phyloP scores from a whole-genome alignment of 2,113 vertebrate genomes.

The Canis aureus region DNA sequence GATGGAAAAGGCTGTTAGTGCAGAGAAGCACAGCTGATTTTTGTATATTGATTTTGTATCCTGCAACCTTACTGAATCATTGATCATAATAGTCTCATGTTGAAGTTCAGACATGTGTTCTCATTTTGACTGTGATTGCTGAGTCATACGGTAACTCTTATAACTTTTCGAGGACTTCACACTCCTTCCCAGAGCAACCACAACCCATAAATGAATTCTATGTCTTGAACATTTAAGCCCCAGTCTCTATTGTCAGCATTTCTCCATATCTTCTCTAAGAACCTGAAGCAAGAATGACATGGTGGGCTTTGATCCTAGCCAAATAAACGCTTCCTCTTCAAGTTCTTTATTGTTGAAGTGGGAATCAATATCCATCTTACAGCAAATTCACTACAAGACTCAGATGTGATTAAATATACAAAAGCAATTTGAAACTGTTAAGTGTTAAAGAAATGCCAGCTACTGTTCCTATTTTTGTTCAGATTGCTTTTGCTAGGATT shows the following conservation, averaged over 20 bases:
- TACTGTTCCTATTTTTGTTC: background rate
- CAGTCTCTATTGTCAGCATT: fast-evolving
- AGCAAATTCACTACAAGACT: background rate
- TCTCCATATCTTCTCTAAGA: background rate
- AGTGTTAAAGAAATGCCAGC: too few relatives aligned
- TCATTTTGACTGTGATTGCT: background rate
- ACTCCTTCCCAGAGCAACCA: background rate
- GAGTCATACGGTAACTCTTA: background rate
- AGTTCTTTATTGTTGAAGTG: background rate
- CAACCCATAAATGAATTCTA: background rate
- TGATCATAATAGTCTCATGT: background rate
- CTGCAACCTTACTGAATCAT: too few relatives aligned
- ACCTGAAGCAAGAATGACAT: background rate
- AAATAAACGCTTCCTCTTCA: background rate
- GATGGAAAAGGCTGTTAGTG: background rate
- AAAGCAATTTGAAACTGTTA: fast-evolving
- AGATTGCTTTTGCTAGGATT: background rate
- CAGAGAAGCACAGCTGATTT: background rate
- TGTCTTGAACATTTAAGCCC: background rate
- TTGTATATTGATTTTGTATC: too few relatives aligned
- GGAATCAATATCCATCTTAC: background rate
- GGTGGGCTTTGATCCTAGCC: background rate
- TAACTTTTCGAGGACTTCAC: background rate
- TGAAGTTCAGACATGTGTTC: background rate
- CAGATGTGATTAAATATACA: fast-evolving